A percentile compares a stretch with the other conserved stretches of the same genome.
These are phyloP conservation scores for Scalopus aquaticus DNA, from an alignment of 2,113 vertebrate genomes.

Conservation along the genomic window DNA sequence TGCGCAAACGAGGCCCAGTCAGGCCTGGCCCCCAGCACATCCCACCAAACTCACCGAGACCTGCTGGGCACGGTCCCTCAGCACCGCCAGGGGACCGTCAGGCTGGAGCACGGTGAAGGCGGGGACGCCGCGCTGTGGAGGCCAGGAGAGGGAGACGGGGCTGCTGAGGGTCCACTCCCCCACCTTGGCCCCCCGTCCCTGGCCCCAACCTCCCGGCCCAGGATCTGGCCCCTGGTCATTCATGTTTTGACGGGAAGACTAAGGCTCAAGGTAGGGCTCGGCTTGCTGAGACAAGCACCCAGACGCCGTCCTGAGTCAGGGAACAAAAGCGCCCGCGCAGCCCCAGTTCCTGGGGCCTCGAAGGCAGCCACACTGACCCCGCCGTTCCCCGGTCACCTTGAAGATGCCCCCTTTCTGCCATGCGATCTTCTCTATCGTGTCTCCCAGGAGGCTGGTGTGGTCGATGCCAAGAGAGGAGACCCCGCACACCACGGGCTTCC, in stretches of 20 bases:
- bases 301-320: not conserved
- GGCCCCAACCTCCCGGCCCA: not conserved
- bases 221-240: not conserved
- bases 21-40: fast-evolving
- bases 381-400: constrained; percentile 87
- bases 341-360: not conserved
- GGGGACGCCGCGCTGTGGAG: constrained; percentile 88
- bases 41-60: constrained; percentile 83
- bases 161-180: not conserved
- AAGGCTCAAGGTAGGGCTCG: not conserved
- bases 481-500: constrained; percentile 94
- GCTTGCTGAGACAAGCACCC: not conserved
- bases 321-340: not conserved
- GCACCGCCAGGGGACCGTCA: constrained; percentile 87
- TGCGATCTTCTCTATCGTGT: constrained; percentile 95
- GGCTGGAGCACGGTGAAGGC: constrained; percentile 93
- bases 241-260: not conserved
- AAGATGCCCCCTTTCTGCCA: constrained; percentile 99
- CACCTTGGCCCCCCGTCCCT: not conserved
- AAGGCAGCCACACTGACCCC: not conserved
- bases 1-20: not conserved
- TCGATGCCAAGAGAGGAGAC: constrained; percentile 94
- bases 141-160: not conserved
- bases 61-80: constrained; percentile 88
- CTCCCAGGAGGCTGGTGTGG: constrained; percentile 95